A percentile compares a stretch with the other conserved stretches of the same genome.
These are phyloP conservation scores for Papilio machaon DNA, from an alignment of 1,140 invertebrate genomes.

Conservation along the genomic window DNA sequence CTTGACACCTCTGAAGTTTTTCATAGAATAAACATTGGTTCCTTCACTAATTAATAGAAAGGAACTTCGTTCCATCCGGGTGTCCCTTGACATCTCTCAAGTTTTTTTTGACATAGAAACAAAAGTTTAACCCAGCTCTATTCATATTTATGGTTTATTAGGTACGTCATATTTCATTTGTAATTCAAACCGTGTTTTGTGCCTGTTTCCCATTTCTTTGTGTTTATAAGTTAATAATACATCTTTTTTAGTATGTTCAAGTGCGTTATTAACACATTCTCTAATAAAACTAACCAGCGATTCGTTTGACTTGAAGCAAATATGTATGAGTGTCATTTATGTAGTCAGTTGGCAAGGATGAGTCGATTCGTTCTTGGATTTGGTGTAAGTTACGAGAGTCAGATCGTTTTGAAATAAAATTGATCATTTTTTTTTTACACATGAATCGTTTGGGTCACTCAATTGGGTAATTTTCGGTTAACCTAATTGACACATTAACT, in stretches of 20 bases:
- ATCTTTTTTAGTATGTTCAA: constrained; percentile 12
- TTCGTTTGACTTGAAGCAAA: constrained; percentile 57
- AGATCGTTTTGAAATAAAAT: not conserved
- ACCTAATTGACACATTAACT: no score
- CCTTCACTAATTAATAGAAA: no score
- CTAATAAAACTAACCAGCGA: constrained; percentile 52
- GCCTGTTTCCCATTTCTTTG: not conserved
- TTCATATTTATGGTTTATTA: not conserved
- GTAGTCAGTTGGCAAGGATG: constrained; percentile 67
- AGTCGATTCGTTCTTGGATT: constrained; percentile 58
- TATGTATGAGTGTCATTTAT: constrained; percentile 66
- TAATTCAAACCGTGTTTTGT: not conserved
- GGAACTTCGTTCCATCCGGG: no score
- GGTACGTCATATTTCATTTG: not conserved
- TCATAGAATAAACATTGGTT: no score
- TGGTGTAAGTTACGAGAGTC: constrained; percentile 59
- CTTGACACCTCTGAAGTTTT: no score
- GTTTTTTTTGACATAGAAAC: not conserved
- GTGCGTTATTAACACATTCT: constrained; percentile 37
- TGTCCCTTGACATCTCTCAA: no score
- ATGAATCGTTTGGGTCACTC: not conserved
- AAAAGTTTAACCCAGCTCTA: not conserved
- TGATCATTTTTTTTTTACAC: not conserved
- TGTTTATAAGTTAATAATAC: constrained; percentile 11
- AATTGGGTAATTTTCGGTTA: not conserved